phyloP scores from a whole-genome alignment of 2,797 vertebrate species.

The Cyprinella venusta region DNA sequence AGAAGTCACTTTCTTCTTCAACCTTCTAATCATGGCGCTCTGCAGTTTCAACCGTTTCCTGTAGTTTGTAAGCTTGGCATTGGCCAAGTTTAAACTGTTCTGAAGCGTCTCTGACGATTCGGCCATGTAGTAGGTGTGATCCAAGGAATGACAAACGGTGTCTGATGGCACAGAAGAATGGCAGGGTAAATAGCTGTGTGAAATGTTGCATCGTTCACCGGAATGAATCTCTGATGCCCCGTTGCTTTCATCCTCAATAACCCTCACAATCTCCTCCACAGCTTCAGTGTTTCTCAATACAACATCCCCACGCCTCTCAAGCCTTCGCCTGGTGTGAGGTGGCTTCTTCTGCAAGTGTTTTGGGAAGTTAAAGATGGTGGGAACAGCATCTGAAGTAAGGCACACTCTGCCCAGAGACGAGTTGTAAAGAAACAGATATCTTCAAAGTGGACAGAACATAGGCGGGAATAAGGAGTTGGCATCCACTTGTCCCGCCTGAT shows the following conservation, averaged over 20 bases:
- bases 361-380: neutral
- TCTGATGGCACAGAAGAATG: neutral
- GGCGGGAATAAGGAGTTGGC: neutral
- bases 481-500: neutral
- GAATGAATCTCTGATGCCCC: neutral
- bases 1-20: neutral
- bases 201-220: neutral
- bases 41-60: neutral
- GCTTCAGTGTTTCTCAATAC: too few species aligned
- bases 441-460: neutral
- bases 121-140: slow-evolving; percentile 2
- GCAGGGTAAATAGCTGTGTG: neutral
- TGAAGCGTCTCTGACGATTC: neutral
- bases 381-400: neutral
- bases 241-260: neutral
- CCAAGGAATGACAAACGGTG: neutral
- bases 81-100: neutral
- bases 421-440: neutral
- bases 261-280: slow-evolving; percentile 11
- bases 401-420: neutral
- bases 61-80: neutral
- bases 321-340: neutral
- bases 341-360: neutral
- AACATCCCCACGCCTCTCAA: neutral
- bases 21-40: neutral